phyloP scores from a whole-genome alignment of 2,113 vertebrate species.

The Ciconia boyciana region DNA sequence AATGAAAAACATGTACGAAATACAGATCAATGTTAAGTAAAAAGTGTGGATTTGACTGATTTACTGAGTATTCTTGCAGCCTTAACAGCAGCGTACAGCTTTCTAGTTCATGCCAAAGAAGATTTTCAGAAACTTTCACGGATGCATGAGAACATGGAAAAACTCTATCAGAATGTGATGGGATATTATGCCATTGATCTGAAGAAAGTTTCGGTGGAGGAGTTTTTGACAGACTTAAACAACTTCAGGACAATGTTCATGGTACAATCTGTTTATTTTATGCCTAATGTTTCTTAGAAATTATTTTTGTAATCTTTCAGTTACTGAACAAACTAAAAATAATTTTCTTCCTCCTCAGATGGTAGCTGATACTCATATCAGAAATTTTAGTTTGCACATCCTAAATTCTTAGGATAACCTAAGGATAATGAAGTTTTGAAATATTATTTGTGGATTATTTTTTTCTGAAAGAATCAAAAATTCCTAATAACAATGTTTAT shows the following conservation, averaged over 20 bases:
- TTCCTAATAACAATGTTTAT: not conserved
- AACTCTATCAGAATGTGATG: conserved; percentile 84
- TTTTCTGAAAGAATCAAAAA: not conserved
- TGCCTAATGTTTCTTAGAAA: not conserved
- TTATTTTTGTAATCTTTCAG: not conserved
- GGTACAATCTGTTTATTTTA: conserved; percentile 70
- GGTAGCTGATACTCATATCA: not conserved
- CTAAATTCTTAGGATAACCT: not conserved
- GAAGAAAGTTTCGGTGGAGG: conserved; percentile 94
- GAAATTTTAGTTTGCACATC: not conserved
- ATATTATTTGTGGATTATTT: not conserved
- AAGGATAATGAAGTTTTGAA: not conserved
- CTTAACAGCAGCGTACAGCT: conserved; percentile 88
- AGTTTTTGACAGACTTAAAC: conserved; percentile 91
- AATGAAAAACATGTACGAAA: not conserved
- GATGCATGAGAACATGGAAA: conserved; percentile 89
- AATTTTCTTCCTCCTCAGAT: not conserved
- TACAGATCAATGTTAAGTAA: not conserved
- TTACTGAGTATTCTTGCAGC: conserved; percentile 18
- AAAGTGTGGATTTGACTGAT: not conserved
- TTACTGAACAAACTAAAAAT: not conserved
- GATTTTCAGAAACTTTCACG: conserved; percentile 85
- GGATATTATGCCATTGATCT: conserved; percentile 87
- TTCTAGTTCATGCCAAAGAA: conserved; percentile 81
- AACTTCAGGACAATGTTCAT: conserved; percentile 92